A percentile compares a stretch with the other conserved stretches of the same genome.
Evolutionary conservation across 1,140 invertebrate species (phyloP).

Genomic region (Pachyrhynchus sulphureomaculatus): DNA sequence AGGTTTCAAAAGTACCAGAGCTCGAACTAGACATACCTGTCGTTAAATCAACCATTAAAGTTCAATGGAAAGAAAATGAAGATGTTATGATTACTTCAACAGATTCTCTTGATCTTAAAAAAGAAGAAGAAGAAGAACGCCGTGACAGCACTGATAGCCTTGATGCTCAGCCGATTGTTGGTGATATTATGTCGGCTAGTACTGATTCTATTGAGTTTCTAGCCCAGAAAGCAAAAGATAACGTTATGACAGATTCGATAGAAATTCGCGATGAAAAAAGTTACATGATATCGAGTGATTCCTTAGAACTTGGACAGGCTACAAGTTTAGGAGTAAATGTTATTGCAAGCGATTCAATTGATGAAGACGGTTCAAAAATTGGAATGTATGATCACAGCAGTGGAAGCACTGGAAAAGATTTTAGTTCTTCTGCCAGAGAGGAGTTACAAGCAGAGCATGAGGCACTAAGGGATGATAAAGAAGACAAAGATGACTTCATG

Average conservation of each 20-base stretch:
- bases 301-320: slow-evolving; percentile 50
- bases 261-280: slow-evolving; percentile 50
- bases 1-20: slow-evolving; percentile 55
- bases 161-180: slow-evolving; percentile 55
- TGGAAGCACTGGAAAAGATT: slow-evolving; percentile 53
- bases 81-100: slow-evolving; percentile 62
- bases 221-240: slow-evolving; percentile 39
- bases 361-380: slow-evolving; percentile 53
- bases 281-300: slow-evolving; percentile 54
- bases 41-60: slow-evolving; percentile 39
- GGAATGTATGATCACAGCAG: slow-evolving; percentile 52
- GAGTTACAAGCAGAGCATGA: slow-evolving; percentile 41
- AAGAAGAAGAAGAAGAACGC: slow-evolving; percentile 44
- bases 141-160: slow-evolving; percentile 61
- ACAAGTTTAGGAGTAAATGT: slow-evolving; percentile 38
- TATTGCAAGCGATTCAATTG: slow-evolving; percentile 55
- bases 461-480: slow-evolving; percentile 50
- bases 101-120: slow-evolving; percentile 62
- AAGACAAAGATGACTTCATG: slow-evolving; percentile 58
- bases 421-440: slow-evolving; percentile 53
- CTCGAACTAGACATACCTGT: slow-evolving; percentile 54
- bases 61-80: slow-evolving; percentile 48
- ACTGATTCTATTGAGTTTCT: slow-evolving; percentile 64
- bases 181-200: slow-evolving; percentile 61
- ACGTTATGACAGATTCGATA: slow-evolving; percentile 56